Evolutionary conservation across 2,113 vertebrate species (phyloP).

Genomic region (Hippocampus abdominalis): DNA sequence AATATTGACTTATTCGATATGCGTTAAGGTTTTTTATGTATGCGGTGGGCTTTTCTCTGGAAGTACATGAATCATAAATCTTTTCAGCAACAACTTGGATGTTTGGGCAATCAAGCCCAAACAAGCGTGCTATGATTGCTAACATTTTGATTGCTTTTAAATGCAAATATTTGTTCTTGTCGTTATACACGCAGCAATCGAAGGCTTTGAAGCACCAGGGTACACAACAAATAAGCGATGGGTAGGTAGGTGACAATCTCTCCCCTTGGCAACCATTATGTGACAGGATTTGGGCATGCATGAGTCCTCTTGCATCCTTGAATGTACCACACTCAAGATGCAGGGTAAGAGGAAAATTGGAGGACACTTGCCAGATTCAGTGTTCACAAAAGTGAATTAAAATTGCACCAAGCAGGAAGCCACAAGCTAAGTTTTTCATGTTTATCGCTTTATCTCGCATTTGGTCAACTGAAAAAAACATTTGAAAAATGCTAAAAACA

Average conservation of each 20-base stretch:
- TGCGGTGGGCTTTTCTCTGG: not conserved
- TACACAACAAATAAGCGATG: not conserved
- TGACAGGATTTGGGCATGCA: slow-evolving; percentile 11
- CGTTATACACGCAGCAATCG: not conserved
- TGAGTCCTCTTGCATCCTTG: slow-evolving; percentile 11
- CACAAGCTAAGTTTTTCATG: not conserved
- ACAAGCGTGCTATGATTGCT: slow-evolving; percentile 1
- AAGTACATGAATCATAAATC: not conserved
- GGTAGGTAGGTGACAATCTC: slow-evolving; percentile 1
- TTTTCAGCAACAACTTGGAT: not conserved
- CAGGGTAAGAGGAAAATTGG: not conserved
- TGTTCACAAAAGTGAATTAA: slow-evolving; percentile 29
- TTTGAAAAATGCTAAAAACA: not conserved
- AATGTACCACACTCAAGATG: slow-evolving; percentile 11
- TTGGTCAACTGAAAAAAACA: not conserved
- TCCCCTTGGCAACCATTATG: slow-evolving; percentile 13
- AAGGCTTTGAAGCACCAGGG: not conserved
- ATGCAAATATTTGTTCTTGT: slow-evolving; percentile 1
- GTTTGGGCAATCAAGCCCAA: not conserved
- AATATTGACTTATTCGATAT: not conserved
- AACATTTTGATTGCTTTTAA: not conserved
- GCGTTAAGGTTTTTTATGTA: not conserved
- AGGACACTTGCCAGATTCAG: not conserved
- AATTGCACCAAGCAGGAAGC: slow-evolving; percentile 41
- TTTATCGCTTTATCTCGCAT: not conserved